Conservation (phyloP, 2,113 vertebrate species). For the Sminthopsis crassicaudata region DNA sequence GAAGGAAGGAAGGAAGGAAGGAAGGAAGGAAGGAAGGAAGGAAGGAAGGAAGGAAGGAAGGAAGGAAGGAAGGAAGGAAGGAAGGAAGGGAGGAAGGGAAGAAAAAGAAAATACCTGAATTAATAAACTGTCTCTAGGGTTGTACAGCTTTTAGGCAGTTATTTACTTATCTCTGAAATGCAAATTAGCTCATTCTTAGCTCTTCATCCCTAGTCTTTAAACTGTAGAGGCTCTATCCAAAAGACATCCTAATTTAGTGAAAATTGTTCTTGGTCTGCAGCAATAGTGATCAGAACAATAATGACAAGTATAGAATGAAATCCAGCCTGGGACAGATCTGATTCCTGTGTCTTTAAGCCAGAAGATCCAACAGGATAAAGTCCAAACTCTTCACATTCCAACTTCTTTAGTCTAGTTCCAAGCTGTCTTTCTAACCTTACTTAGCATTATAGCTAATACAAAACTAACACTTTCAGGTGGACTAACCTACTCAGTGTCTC, state of each 20-base stretch:
- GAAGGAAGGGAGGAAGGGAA: background rate
- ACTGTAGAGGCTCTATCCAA: background rate
- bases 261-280: constrained; percentile 1
- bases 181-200: too few relatives aligned
- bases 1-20: background rate
- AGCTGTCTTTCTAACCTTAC: background rate
- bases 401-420: constrained; percentile 5
- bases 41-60: background rate
- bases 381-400: constrained; percentile 29
- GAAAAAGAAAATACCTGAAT: too few relatives aligned
- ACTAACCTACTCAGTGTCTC: background rate
- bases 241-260: too few relatives aligned
- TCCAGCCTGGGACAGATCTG: background rate
- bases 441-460: background rate
- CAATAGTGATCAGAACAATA: constrained; percentile 9
- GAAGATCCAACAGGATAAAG: constrained; percentile 39
- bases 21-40: background rate
- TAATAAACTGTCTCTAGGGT: too few relatives aligned
- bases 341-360: background rate
- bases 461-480: background rate
- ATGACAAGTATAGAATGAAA: background rate
- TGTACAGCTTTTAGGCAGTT: too few relatives aligned
- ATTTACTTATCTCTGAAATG: background rate
- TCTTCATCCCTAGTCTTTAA: background rate
- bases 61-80: background rate